Evolutionary conservation across 2,888 invertebrate species (phyloP).

Genomic region (Lasioglossum calceatum): DNA sequence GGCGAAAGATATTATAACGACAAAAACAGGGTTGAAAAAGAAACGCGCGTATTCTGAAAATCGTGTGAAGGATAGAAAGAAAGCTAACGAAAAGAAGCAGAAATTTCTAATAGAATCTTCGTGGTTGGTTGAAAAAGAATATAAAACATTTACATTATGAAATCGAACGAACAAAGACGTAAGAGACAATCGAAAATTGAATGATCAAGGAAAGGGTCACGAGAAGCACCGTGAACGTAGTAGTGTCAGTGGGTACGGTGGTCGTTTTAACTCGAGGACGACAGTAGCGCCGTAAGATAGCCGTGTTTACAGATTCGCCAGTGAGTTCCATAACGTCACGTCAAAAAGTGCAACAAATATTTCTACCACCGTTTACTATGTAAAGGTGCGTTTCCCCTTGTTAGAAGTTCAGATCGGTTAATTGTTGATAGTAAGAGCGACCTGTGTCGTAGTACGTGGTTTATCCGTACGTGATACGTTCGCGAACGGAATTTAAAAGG

Average conservation of each 20-base stretch:
- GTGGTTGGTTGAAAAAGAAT: neutral
- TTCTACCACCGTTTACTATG: slow-evolving; percentile 82
- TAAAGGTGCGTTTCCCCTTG: slow-evolving; percentile 80
- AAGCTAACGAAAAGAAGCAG: neutral
- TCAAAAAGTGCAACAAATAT: slow-evolving; percentile 82
- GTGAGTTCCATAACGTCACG: slow-evolving; percentile 83
- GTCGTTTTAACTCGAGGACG: slow-evolving; percentile 57
- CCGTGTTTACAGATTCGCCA: slow-evolving; percentile 82
- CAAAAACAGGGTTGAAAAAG: slow-evolving; percentile 16
- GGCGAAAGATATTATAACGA: neutral
- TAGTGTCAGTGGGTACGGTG: slow-evolving; percentile 48
- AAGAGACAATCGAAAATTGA: slow-evolving; percentile 27
- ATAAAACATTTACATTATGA: neutral
- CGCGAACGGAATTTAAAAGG: slow-evolving; percentile 43
- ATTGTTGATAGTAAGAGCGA: slow-evolving; percentile 27
- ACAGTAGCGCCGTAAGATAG: slow-evolving; percentile 77
- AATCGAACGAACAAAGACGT: neutral
- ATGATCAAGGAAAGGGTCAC: slow-evolving; percentile 29
- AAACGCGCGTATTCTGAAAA: neutral
- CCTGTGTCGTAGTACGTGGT: slow-evolving; percentile 7
- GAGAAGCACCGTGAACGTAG: slow-evolving; percentile 56
- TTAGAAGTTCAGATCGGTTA: slow-evolving; percentile 26
- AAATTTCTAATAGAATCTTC: neutral
- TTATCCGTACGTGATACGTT: slow-evolving; percentile 16
- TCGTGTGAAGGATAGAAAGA: neutral